A percentile compares a stretch with the other conserved stretches of the same genome.
Conservation (phyloP, 2,888 invertebrate species). For the Baronia brevicornis region DNA sequence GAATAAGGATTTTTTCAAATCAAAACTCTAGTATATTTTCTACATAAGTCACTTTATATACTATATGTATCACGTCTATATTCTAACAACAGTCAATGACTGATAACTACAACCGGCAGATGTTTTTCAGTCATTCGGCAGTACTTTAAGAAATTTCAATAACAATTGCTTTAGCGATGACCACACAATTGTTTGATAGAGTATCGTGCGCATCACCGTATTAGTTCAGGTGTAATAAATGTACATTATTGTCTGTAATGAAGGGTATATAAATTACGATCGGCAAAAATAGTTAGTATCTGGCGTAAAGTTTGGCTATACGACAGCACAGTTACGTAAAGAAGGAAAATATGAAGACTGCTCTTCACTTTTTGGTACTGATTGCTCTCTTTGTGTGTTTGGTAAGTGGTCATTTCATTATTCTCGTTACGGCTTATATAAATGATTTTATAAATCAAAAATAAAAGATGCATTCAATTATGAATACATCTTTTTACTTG, state of each 20-base stretch:
- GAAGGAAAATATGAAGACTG: constrained; percentile 6
- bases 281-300: constrained; percentile 4
- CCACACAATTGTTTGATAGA: neutral
- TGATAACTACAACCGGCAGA: neutral
- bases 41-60: no score
- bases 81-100: neutral
- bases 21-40: no score
- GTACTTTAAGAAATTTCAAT: constrained; percentile 6
- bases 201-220: constrained; percentile 10
- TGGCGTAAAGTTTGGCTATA: neutral
- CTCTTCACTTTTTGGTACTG: constrained; percentile 10
- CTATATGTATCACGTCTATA: no score
- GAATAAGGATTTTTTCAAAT: no score
- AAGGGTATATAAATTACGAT: no score
- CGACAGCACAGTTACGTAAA: neutral
- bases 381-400: constrained; percentile 8
- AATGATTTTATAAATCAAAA: no score
- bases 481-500: no score
- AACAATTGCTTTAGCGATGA: neutral
- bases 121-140: neutral
- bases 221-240: constrained; percentile 12
- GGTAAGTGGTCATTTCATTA: no score
- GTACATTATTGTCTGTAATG: constrained; percentile 1
- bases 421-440: no score
- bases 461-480: no score